Evolutionary conservation across 2,797 vertebrate species (phyloP).

Genomic region (Falco biarmicus): DNA sequence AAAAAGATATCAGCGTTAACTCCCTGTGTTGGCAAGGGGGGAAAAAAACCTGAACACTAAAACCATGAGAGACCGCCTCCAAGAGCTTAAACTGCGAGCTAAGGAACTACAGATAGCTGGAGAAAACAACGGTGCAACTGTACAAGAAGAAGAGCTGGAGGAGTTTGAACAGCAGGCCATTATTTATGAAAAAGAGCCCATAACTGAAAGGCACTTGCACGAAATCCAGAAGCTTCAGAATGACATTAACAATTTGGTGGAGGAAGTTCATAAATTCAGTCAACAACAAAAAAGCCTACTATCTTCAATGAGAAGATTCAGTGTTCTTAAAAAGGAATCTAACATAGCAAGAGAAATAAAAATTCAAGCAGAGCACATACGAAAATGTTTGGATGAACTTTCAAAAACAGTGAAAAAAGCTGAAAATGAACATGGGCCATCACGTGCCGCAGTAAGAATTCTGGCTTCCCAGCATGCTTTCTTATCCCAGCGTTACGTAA

Average conservation of each 20-base stretch:
- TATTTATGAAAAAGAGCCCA: constrained; percentile 90
- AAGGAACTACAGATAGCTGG: constrained; percentile 77
- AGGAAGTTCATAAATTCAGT: constrained; percentile 86
- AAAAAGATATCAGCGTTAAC: neutral
- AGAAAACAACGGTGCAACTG: constrained; percentile 23
- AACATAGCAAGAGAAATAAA: constrained; percentile 88
- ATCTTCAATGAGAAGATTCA: constrained; percentile 92
- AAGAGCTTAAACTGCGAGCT: constrained; percentile 85
- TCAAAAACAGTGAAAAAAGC: constrained; percentile 81
- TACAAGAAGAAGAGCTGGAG: constrained; percentile 75
- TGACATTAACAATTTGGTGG: constrained; percentile 83
- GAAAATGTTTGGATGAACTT: constrained; percentile 83
- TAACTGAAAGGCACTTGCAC: constrained; percentile 86
- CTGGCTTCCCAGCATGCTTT: constrained; percentile 84
- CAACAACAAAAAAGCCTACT: constrained; percentile 89
- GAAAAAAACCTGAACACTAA: neutral
- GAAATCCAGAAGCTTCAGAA: constrained; percentile 88
- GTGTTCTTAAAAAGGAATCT: constrained; percentile 93
- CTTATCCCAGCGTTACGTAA: constrained; percentile 83
- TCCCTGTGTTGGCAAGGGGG: neutral
- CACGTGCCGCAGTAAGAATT: constrained; percentile 83
- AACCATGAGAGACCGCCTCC: constrained; percentile 89
- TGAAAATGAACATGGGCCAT: constrained; percentile 80
- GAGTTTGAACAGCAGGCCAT: constrained; percentile 85
- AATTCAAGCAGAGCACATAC: constrained; percentile 86